Base-by-base conservation (phyloP, 2,113 vertebrate species). In the Poicephalus meyeri region DNA sequence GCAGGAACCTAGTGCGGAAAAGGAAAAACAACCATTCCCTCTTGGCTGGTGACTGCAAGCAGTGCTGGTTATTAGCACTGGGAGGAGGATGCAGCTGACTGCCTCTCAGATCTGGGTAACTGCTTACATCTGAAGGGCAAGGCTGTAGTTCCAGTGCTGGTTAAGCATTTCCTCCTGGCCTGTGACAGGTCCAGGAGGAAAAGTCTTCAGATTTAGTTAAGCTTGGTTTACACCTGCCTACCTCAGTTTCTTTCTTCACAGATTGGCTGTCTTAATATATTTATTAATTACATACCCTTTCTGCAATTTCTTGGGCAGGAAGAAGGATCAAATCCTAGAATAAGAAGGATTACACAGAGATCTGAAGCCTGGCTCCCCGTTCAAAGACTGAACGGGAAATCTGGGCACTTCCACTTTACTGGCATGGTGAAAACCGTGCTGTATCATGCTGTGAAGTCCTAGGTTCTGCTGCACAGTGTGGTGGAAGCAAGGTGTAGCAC, bases 161-260 rank as follows among this genome's bases (percentile, higher is more conserved):
- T 16, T 41, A 11, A 84, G 46, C n/a, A 1, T 24, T 17, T 10
- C 16, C 12, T 64, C 29, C 35, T 42, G 44, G 9, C 16, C 35
- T 49, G 2, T 1, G n/a, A 12, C 6, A 28, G 23, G 19, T 37
- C 19, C 3, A 2, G 39, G 16, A 7, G 6, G 10, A 16, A 37
- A 28, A 19, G 2, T 0, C 29, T 46, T 16, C 23, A 17, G 23
- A 12, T 39, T 42, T 26, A 14, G 24, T 26, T 44, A 14, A 44
- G 47, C 44, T 25, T 60, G 58, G 39, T 65, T 77, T 66, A 47
- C 26, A 50, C 24, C 16, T 31, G 3, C 23, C 49, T 10, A 1
- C 23, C 11, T 60, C 3, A 5, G 21, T 17, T 14, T 80, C 35
- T 10, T 33, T n/a, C 16, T 21, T 55, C 1, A 3, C 20, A 58